These are phyloP conservation scores for Drosophila prostipennis DNA, from an alignment of 2,888 invertebrate genomes.

Conservation along the genomic window DNA sequence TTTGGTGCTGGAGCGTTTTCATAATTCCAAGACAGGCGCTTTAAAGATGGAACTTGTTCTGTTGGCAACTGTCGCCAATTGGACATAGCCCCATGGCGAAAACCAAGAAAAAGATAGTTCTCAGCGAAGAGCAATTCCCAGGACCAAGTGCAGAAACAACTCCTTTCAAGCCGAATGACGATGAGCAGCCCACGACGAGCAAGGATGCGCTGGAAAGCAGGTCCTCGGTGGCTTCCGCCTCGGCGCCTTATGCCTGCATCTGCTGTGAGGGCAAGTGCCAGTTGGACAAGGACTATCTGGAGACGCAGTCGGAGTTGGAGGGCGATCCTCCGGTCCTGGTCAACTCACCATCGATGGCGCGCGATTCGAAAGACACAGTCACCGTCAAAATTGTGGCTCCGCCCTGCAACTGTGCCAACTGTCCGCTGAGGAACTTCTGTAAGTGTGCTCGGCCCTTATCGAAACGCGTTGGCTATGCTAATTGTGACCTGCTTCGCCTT, in stretches of 20 bases:
- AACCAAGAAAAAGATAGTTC: not conserved
- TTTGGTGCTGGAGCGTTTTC: not conserved
- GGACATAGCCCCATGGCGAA: slow-evolving; percentile 48
- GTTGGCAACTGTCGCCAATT: slow-evolving; percentile 25
- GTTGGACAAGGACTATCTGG: slow-evolving; percentile 46
- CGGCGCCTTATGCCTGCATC: slow-evolving; percentile 55
- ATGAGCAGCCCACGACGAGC: slow-evolving; percentile 22
- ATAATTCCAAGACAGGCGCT: slow-evolving; percentile 11
- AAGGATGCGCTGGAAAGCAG: not conserved
- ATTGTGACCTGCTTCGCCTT: slow-evolving; percentile 38
- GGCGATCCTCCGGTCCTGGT: slow-evolving; percentile 51
- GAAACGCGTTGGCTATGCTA: slow-evolving; percentile 70
- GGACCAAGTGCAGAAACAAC: not conserved
- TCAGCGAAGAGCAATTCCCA: not conserved
- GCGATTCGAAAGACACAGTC: slow-evolving; percentile 44
- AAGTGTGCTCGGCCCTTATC: slow-evolving; percentile 73
- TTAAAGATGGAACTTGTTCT: slow-evolving; percentile 59
- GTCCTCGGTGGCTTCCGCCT: slow-evolving; percentile 37
- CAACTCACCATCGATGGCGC: slow-evolving; percentile 38
- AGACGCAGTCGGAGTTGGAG: slow-evolving; percentile 38
- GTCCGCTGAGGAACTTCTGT: slow-evolving; percentile 81
- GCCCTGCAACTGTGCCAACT: slow-evolving; percentile 79
- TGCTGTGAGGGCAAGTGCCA: slow-evolving; percentile 56
- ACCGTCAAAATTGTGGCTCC: slow-evolving; percentile 58
- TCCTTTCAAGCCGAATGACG: not conserved